These are phyloP conservation scores for Ophonus ardosiacus DNA, from an alignment of 2,888 invertebrate genomes.

Conservation along the genomic window DNA sequence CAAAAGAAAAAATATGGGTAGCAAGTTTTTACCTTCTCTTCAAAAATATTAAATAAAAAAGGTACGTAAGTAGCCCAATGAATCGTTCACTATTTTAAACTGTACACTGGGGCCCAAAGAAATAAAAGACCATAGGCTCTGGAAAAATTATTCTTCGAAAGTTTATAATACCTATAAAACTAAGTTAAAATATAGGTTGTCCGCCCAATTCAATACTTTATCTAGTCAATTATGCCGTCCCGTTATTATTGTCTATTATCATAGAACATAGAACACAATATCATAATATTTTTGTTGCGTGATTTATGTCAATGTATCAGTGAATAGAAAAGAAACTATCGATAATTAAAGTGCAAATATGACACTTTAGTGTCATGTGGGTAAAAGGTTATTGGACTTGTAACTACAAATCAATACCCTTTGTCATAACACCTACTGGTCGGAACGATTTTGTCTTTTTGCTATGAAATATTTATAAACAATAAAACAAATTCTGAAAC, in stretches of 20 bases:
- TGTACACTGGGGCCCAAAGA: too few relatives aligned
- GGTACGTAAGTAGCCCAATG: too few relatives aligned
- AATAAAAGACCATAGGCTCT: too few relatives aligned
- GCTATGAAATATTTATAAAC: not conserved
- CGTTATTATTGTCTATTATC: not conserved
- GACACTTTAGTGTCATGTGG: slow-evolving; percentile 19
- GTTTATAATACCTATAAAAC: not conserved
- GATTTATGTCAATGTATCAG: not conserved
- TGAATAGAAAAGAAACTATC: slow-evolving; percentile 11
- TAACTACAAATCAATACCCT: slow-evolving; percentile 49
- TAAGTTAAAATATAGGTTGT: not conserved
- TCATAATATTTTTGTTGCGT: not conserved
- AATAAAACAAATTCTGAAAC: not conserved
- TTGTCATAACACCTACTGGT: slow-evolving; percentile 8
- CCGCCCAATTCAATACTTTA: not conserved
- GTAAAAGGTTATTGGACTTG: slow-evolving; percentile 57
- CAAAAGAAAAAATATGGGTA: too few relatives aligned
- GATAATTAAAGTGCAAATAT: slow-evolving; percentile 41
- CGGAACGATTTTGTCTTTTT: not conserved
- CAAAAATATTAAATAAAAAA: too few relatives aligned
- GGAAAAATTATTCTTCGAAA: too few relatives aligned
- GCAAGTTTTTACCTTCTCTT: too few relatives aligned
- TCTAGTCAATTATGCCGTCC: not conserved
- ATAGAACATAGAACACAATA: not conserved
- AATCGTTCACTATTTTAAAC: too few relatives aligned